Conservation (phyloP, 2,888 invertebrate species). For the Pristionchus entomophagus region DNA sequence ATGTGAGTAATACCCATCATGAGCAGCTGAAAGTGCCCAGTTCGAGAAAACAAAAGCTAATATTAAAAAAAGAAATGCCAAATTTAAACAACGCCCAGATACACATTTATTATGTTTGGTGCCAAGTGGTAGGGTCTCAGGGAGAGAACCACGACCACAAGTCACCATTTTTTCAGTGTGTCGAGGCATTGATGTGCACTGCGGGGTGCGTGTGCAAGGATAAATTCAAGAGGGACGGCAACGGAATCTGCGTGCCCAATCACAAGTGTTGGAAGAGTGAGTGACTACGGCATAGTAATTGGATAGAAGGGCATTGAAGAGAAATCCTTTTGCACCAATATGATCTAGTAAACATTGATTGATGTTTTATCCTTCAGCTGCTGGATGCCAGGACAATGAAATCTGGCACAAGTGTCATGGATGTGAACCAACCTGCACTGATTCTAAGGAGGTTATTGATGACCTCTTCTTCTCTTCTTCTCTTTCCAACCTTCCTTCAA, state of each 20-base stretch:
- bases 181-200: background rate
- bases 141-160: too few relatives aligned
- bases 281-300: background rate
- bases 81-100: too few relatives aligned
- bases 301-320: background rate
- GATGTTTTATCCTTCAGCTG: background rate
- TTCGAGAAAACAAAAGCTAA: too few relatives aligned
- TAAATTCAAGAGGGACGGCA: slow-evolving; percentile 16
- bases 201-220: slow-evolving; percentile 21
- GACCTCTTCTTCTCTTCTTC: background rate
- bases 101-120: too few relatives aligned
- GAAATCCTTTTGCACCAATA: too few relatives aligned
- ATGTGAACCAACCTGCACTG: slow-evolving; percentile 1
- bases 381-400: background rate
- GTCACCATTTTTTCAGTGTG: background rate
- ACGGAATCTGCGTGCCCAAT: slow-evolving; percentile 18
- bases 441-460: background rate
- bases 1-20: background rate
- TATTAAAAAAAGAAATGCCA: too few relatives aligned
- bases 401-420: background rate
- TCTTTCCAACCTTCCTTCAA: too few relatives aligned
- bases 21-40: too few relatives aligned
- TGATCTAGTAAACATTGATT: background rate
- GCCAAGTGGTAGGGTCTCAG: too few relatives aligned
- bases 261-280: slow-evolving; percentile 33